Base-by-base conservation (phyloP, 2,797 vertebrate species). In the Girardinus metallicus region DNA sequence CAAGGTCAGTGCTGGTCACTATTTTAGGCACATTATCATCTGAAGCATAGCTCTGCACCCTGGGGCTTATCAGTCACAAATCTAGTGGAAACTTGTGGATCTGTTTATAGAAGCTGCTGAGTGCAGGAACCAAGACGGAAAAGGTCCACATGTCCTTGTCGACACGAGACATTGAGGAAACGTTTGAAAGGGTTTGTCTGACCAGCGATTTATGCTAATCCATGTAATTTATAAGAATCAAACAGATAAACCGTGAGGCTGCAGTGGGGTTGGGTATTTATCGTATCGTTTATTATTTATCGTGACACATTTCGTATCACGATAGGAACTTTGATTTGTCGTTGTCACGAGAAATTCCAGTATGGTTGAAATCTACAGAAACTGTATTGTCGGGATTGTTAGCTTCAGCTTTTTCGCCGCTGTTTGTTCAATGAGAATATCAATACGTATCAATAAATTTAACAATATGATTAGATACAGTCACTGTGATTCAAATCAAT, bases 1-100 rank as follows among this genome's bases (percentile, higher is more conserved):
- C 80, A 83, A 94, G 93, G 93, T 95, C 94, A 93, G 43, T 3
- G 1, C 73, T 70, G 85, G 73, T 23, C 84, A 81, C 93, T 93
- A 95, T 95, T 95, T 95, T 86, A 88, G 89, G 92, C 80, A 72
- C 57, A 84, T 81, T 77, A 85, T 90, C 80, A 89, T 83, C 49
- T 51, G 46, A 90, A 73, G 77, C 83, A 88, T 51, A 73, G 75
- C 77, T 87, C 43, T 75, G 79, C 68, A 89, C 93, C 89, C 94
- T 84, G 86, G 94, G 94, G 90, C 84, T 87, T 89, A 55, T 85
- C 79, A 36, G 53, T 79, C 47, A 76, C 74, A 86, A 86, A 86
- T 88, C 80, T 72, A 89, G 92, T 93, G 93, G 90, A 94, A 94
- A 94, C 87, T 88, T 75, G 66, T n/a, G 57, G 72, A 73, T 92